These are phyloP conservation scores for Pogonomyrmex barbatus DNA, from an alignment of 1,140 invertebrate species.

Conservation along the genomic window DNA sequence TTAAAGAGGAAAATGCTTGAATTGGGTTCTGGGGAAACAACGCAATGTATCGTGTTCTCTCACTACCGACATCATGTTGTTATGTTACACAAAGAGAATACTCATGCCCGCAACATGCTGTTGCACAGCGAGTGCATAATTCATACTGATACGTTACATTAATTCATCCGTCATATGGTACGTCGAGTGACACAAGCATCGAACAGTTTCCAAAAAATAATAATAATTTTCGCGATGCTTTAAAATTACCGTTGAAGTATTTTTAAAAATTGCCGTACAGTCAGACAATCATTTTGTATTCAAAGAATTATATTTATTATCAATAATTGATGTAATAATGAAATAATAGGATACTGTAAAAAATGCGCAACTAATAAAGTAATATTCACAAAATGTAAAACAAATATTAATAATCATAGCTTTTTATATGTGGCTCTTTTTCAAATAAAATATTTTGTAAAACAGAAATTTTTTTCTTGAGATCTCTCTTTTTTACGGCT, in stretches of 20 bases:
- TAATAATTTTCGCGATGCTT: neutral
- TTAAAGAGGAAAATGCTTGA: constrained; percentile 39
- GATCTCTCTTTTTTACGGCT: neutral
- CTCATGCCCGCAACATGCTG: constrained; percentile 34
- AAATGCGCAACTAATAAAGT: neutral
- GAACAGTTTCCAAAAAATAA: neutral
- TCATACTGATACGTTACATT: constrained; percentile 33
- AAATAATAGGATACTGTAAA: neutral
- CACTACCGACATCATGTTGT: constrained; percentile 40
- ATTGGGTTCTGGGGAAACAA: constrained; percentile 31
- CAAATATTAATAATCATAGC: neutral
- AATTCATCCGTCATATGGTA: constrained; percentile 34
- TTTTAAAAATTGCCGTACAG: neutral
- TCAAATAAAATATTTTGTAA: constrained; percentile 3
- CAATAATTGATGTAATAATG: neutral
- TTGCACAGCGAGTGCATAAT: constrained; percentile 51
- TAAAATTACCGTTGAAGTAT: constrained; percentile 4
- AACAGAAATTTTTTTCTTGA: neutral
- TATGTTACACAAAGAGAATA: constrained; percentile 42
- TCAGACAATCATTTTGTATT: neutral
- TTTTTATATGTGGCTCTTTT: neutral
- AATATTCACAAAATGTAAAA: neutral
- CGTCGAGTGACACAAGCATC: neutral
- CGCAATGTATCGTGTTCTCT: constrained; percentile 32
- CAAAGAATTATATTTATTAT: neutral